phyloP scores from a whole-genome alignment of 2,888 invertebrate genomes.

The Microdon myrmicae region DNA sequence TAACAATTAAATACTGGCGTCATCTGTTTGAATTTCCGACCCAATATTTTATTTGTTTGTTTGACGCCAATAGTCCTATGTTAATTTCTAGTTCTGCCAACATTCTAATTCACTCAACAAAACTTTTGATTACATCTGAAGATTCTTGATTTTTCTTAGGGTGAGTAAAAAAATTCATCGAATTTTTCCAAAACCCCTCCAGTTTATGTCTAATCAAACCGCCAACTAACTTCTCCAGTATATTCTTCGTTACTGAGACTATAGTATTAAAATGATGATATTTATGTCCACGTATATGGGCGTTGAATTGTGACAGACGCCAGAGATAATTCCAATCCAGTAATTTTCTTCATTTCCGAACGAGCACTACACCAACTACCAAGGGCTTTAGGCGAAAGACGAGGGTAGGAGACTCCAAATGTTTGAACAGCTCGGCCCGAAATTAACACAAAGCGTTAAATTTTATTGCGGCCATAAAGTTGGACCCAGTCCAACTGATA shows the following conservation, averaged over 20 bases:
- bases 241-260: conserved; percentile 1
- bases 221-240: conserved; percentile 1
- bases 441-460: conserved; percentile 47
- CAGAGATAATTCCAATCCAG: neutral
- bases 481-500: conserved; percentile 29
- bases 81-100: no score
- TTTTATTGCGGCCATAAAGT: conserved; percentile 46
- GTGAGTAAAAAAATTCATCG: no score
- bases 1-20: no score
- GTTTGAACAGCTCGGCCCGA: conserved; percentile 40
- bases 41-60: no score
- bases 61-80: no score
- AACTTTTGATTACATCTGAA: no score
- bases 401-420: conserved; percentile 10
- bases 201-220: no score
- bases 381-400: neutral
- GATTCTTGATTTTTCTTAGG: no score
- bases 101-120: no score
- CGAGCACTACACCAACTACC: no score
- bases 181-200: no score
- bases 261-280: conserved; percentile 15
- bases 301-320: conserved; percentile 22
- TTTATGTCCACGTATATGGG: conserved; percentile 7
- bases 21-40: no score
- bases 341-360: conserved; percentile 1